Evolutionary conservation across 2,797 vertebrate species (phyloP).

Genomic region (Setipinna tenuifilis): DNA sequence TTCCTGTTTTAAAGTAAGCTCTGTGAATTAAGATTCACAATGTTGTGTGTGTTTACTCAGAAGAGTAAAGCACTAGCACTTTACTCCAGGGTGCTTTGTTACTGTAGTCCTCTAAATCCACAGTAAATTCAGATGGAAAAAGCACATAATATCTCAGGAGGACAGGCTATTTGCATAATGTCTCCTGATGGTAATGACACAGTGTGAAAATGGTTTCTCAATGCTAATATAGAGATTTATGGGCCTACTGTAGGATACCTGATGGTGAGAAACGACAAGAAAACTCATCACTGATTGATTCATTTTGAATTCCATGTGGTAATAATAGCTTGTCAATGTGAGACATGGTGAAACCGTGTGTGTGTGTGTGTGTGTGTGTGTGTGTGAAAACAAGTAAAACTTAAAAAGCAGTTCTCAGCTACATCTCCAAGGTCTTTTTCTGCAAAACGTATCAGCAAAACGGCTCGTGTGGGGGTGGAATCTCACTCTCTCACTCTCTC

Average conservation of each 20-base stretch:
- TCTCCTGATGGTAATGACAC: neutral
- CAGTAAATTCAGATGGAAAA: neutral
- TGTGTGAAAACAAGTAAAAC: neutral
- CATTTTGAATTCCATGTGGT: neutral
- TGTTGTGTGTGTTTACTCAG: neutral
- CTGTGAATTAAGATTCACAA: too few relatives aligned
- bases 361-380: too few relatives aligned
- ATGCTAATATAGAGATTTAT: slow-evolving; percentile 9
- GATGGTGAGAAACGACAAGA: neutral
- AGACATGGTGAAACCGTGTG: neutral
- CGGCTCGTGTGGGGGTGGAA: slow-evolving; percentile 2
- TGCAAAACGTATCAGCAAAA: slow-evolving; percentile 1
- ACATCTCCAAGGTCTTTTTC: neutral
- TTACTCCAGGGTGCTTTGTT: neutral
- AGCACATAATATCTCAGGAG: neutral
- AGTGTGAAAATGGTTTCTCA: neutral
- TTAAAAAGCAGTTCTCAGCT: neutral
- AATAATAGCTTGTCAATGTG: neutral
- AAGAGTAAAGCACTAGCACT: neutral
- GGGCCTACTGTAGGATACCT: neutral
- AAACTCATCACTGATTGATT: neutral
- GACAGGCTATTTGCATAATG: neutral
- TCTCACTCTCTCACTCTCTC: neutral
- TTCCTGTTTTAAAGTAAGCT: too few relatives aligned
- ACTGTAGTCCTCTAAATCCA: neutral